Base-by-base conservation (phyloP, 2,113 vertebrate species). In the Polypterus senegalus region DNA sequence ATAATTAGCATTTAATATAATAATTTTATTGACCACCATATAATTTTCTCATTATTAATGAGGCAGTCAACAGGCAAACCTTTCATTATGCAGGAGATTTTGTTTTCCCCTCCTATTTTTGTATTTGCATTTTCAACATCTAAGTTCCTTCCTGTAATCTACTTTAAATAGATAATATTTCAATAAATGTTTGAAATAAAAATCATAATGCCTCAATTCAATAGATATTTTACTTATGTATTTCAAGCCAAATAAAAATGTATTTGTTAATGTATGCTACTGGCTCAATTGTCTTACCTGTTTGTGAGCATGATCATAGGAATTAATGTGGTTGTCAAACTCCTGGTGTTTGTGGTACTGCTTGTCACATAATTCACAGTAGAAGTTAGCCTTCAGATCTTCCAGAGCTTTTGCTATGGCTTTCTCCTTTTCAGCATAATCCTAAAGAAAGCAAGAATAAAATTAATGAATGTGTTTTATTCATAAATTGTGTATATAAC, bases 301-400 rank as follows among this genome's bases (percentile, higher is more conserved):
- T 69, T 97, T 99, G 86, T 99, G 96, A 65, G 96, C 96, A 9
- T 98, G 95, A 79, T 98, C 96, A 0, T 99, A 99, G 74, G 96
- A 99, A 88, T 99, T 99, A 80, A 99, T 99, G 81, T 99, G 96
- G 87, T 99, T 99, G 89, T 99, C 96, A 88, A 97, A 99, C 73
- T 99, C 96, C 67, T 97, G 92, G 79, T 99, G 94, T 77, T 97
- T 92, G 83, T 95, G 91, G 79, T 99, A 99, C 86, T 99, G 95
- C 78, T 99, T 99, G 83, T 97, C 92, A 79, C 96, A 99, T 57
- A 99, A 84, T 85, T 97, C 93, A 76, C 96, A 99, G 83, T 97
- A 99, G 84, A 97, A 98, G 71, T 95, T 92, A 9, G 96, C 87
- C 70, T 97, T 99, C 76, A 91, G 85, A 67, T 98, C 92, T 75